These are phyloP conservation scores for Montipora cactus DNA, from an alignment of 64 coral and sea anemone genomes.

Conservation along the genomic window DNA sequence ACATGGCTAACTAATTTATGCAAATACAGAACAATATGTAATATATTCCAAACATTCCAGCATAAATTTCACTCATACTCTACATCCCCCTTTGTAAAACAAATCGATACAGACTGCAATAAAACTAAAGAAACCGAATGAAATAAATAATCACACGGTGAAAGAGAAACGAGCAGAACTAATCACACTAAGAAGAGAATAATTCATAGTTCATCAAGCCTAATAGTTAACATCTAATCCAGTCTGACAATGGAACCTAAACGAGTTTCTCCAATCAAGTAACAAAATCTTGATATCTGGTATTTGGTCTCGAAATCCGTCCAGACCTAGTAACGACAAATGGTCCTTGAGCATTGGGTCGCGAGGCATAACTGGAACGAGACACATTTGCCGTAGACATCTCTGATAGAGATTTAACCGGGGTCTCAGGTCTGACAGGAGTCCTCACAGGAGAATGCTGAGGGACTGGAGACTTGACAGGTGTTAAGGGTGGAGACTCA, in stretches of 20 bases:
- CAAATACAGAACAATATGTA: too few relatives aligned
- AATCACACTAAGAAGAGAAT: too few relatives aligned
- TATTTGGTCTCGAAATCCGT: neutral
- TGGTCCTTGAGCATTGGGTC: neutral
- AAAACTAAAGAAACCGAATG: too few relatives aligned
- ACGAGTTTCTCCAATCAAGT: neutral
- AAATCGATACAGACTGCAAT: too few relatives aligned
- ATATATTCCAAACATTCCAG: too few relatives aligned
- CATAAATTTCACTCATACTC: too few relatives aligned
- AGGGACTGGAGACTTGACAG: neutral
- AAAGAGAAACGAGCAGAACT: too few relatives aligned
- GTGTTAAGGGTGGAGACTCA: neutral
- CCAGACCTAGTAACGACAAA: neutral
- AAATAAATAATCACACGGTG: too few relatives aligned
- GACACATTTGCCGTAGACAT: neutral
- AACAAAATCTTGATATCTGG: slow-evolving; percentile 5
- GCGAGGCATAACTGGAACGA: neutral
- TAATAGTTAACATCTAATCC: neutral
- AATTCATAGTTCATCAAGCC: too few relatives aligned
- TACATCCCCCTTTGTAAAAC: too few relatives aligned
- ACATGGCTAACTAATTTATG: too few relatives aligned
- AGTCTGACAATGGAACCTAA: neutral
- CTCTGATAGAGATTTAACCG: neutral
- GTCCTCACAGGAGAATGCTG: neutral
- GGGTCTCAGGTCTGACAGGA: neutral